These are phyloP conservation scores for Heteromurus nitidus DNA, from an alignment of 2,888 invertebrate species.

Conservation along the genomic window DNA sequence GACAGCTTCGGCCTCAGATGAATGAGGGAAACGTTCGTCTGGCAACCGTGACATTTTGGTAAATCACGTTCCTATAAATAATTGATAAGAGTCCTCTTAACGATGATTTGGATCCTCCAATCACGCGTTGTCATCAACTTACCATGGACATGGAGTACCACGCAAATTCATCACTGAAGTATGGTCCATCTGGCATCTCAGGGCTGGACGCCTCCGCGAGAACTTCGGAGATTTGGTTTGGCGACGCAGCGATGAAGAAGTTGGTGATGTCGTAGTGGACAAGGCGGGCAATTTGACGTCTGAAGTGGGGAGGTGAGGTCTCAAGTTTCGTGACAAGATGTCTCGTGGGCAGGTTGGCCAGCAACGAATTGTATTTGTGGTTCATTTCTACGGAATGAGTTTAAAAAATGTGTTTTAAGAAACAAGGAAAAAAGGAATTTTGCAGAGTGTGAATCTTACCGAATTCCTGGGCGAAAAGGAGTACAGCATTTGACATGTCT, in stretches of 20 bases:
- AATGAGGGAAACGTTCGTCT: constrained; percentile 65
- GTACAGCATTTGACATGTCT: constrained; percentile 93
- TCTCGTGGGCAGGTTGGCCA: constrained; percentile 92
- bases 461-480: constrained; percentile 90
- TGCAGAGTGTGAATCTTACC: too few species aligned
- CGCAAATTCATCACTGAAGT: constrained; percentile 88
- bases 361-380: constrained; percentile 92
- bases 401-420: too few species aligned
- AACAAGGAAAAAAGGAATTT: too few species aligned
- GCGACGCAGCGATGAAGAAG: constrained; percentile 86
- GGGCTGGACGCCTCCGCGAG: constrained; percentile 68
- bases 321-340: constrained; percentile 83
- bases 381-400: constrained; percentile 95
- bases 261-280: constrained; percentile 91
- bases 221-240: constrained; percentile 67
- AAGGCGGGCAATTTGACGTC: constrained; percentile 83
- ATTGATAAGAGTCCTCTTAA: too few species aligned
- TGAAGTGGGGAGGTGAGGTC: constrained; percentile 76
- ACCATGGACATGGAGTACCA: constrained; percentile 89
- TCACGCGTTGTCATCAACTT: too few species aligned
- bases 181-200: constrained; percentile 75
- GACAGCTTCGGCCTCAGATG: constrained; percentile 67
- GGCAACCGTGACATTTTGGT: constrained; percentile 66
- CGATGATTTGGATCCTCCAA: too few species aligned
- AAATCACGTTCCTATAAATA: constrained; percentile 58